Conservation (phyloP, 2,888 invertebrate genomes). For the Rhogogaster chlorosoma region DNA sequence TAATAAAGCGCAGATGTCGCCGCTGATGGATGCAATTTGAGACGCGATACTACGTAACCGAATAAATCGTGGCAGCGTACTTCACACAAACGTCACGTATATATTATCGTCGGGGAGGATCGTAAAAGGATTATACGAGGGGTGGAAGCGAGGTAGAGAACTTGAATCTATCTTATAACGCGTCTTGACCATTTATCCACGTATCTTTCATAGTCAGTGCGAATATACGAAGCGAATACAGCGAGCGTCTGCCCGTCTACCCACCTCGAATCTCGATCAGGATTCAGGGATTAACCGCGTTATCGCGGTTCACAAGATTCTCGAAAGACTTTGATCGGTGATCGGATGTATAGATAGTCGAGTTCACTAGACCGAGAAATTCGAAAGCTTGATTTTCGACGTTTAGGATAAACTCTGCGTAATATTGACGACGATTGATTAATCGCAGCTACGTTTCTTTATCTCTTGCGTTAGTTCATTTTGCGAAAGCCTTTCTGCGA, state of each 20-base stretch:
- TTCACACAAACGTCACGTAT: conserved; percentile 37
- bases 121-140: conserved; percentile 34
- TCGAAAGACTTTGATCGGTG: background rate
- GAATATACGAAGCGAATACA: background rate
- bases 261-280: conserved; percentile 12
- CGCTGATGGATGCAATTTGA: conserved; percentile 7
- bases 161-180: conserved; percentile 19
- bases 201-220: background rate
- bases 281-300: background rate
- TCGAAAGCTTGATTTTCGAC: background rate
- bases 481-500: background rate
- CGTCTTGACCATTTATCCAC: background rate
- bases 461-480: background rate
- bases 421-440: background rate
- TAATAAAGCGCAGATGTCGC: conserved; percentile 16
- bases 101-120: background rate
- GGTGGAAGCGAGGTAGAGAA: background rate
- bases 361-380: background rate
- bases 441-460: too few species aligned
- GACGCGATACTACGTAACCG: background rate
- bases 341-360: background rate
- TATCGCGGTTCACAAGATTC: background rate
- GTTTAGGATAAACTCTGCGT: background rate
- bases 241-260: background rate
- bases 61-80: background rate